These are phyloP conservation scores for Gorsachius goisagi DNA, from an alignment of 2,113 vertebrate genomes.

Conservation along the genomic window DNA sequence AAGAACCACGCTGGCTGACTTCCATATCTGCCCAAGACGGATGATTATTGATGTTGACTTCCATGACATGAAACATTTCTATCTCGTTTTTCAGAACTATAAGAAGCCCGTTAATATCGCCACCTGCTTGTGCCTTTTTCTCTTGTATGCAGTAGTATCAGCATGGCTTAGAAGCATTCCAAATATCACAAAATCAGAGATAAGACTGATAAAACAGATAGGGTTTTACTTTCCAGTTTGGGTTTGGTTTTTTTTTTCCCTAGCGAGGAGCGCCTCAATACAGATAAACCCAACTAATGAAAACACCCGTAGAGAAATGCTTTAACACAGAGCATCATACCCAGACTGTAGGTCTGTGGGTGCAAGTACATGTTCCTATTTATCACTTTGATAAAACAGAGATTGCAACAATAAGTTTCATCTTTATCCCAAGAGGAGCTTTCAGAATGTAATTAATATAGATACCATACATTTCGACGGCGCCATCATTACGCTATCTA, in stretches of 20 bases:
- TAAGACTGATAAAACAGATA: neutral
- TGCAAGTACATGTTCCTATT: neutral
- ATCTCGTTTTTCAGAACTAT: constrained; percentile 53
- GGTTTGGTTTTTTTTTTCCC: neutral
- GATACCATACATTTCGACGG: neutral
- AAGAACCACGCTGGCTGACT: constrained; percentile 26
- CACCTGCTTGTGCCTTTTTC: constrained; percentile 45
- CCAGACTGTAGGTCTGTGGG: neutral
- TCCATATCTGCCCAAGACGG: constrained; percentile 53
- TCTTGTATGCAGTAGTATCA: neutral
- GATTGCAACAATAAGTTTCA: neutral
- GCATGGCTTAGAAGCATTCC: neutral
- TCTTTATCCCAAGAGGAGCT: neutral
- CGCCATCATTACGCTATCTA: neutral
- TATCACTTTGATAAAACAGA: neutral
- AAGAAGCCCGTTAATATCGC: constrained; percentile 52
- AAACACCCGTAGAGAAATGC: neutral
- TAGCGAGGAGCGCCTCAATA: neutral
- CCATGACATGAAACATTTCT: constrained; percentile 62
- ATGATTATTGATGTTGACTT: constrained; percentile 64
- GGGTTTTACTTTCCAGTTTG: neutral
- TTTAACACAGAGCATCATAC: neutral
- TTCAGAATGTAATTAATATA: neutral
- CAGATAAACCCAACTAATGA: neutral
- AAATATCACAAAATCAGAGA: constrained; percentile 3